Percentiles rank a stretch among this genome's conserved stretches.
These are phyloP conservation scores for Myodes glareolus DNA, from an alignment of 2,113 vertebrate genomes.

Conservation along the genomic window DNA sequence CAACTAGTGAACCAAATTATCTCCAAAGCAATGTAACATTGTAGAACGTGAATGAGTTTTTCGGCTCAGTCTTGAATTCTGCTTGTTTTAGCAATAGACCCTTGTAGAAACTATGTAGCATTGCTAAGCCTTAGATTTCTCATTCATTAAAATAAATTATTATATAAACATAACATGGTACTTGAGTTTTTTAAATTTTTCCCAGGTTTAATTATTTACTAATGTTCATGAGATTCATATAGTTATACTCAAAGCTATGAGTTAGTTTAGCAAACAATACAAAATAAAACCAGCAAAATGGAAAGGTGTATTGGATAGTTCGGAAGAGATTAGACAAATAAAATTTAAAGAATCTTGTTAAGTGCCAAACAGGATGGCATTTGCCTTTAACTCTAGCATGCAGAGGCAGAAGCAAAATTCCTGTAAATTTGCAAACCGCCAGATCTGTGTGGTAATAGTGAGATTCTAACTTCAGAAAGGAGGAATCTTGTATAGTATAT, in stretches of 20 bases:
- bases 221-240: not conserved
- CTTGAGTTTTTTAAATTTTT: not conserved
- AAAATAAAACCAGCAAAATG: not conserved
- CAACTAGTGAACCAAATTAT: not conserved
- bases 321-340: not conserved
- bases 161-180: not conserved
- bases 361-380: not conserved
- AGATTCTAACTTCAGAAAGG: not conserved
- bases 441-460: not conserved
- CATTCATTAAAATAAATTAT: not conserved
- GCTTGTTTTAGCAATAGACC: not conserved
- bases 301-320: not conserved
- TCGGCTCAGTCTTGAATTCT: not conserved
- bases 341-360: not conserved
- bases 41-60: not conserved
- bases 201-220: not conserved
- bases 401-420: not conserved
- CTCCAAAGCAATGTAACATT: not conserved
- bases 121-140: conserved; percentile 8
- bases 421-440: not conserved
- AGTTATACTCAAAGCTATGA: not conserved
- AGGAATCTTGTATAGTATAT: not conserved
- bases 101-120: not conserved
- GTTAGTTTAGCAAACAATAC: not conserved
- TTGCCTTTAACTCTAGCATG: not conserved